Conservation (phyloP, 2,888 invertebrate genomes). For the Argynnis bischoffii region DNA sequence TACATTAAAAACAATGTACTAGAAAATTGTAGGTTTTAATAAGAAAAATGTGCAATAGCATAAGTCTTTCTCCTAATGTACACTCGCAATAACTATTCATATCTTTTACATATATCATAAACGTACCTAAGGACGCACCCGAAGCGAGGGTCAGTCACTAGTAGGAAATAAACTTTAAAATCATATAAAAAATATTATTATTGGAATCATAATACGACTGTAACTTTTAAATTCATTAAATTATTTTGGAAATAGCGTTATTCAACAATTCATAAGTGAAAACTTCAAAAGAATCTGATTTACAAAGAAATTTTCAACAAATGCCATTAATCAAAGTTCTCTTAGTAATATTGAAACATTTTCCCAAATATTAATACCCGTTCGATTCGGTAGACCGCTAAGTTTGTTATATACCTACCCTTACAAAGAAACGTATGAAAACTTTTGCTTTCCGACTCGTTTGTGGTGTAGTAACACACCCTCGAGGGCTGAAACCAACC, state of each 20-base stretch:
- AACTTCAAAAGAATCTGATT: slow-evolving; percentile 17
- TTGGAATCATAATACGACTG: neutral
- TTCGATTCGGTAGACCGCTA: slow-evolving; percentile 48
- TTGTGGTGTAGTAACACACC: slow-evolving; percentile 46
- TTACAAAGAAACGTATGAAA: slow-evolving; percentile 54
- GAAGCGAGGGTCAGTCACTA: too few relatives aligned
- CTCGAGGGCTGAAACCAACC: slow-evolving; percentile 22
- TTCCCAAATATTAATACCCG: slow-evolving; percentile 37
- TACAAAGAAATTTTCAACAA: slow-evolving; percentile 25
- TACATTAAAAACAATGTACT: too few relatives aligned
- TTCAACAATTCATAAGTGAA: neutral
- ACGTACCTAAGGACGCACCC: too few relatives aligned
- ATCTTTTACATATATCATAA: too few relatives aligned
- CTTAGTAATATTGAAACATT: slow-evolving; percentile 50
- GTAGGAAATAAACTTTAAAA: too few relatives aligned
- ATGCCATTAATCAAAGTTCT: slow-evolving; percentile 26
- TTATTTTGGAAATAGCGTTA: neutral
- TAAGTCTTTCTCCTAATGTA: too few relatives aligned
- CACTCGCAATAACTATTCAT: too few relatives aligned
- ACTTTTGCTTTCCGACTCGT: slow-evolving; percentile 64
- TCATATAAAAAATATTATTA: too few relatives aligned
- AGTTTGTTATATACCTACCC: slow-evolving; percentile 52
- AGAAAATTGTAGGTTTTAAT: too few relatives aligned
- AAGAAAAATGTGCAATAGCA: too few relatives aligned
- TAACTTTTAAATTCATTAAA: neutral